Evolutionary conservation across 2,888 invertebrate species (phyloP).

Genomic region (Chymomyza amoena): DNA sequence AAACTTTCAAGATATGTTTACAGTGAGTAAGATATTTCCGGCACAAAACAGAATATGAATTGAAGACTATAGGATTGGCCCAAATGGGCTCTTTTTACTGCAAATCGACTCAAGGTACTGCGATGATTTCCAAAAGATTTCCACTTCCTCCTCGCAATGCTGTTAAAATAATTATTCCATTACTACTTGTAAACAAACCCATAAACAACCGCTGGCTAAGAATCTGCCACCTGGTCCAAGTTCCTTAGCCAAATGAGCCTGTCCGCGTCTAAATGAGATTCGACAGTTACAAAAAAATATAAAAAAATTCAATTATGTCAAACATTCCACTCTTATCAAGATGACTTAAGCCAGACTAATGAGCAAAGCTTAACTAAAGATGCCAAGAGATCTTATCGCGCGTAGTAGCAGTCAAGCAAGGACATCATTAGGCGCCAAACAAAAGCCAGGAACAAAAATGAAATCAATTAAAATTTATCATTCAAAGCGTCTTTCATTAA

Average conservation of each 20-base stretch:
- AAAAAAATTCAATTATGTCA: slow-evolving; percentile 64
- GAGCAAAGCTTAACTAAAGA: slow-evolving; percentile 38
- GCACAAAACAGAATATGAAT: no score
- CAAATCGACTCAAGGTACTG: no score
- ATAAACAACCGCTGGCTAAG: background rate
- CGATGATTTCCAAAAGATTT: no score
- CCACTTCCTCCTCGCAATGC: no score
- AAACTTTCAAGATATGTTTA: no score
- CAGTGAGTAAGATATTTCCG: no score
- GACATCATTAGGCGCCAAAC: background rate
- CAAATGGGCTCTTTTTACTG: no score
- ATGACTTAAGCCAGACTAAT: slow-evolving; percentile 63
- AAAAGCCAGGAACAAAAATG: slow-evolving; percentile 24
- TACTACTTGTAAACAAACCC: no score
- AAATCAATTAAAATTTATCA: slow-evolving; percentile 73
- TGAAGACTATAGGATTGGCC: no score
- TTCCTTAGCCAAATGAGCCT: background rate
- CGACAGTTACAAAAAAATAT: background rate
- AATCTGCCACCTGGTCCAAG: background rate
- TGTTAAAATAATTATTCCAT: no score
- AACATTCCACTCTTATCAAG: slow-evolving; percentile 55
- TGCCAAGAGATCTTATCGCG: background rate
- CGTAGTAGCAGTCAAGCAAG: background rate
- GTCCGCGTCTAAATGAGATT: background rate
- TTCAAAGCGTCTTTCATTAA: slow-evolving; percentile 57